Conservation (phyloP, 2,888 invertebrate species). For the Mimumesa dahlbomi region DNA sequence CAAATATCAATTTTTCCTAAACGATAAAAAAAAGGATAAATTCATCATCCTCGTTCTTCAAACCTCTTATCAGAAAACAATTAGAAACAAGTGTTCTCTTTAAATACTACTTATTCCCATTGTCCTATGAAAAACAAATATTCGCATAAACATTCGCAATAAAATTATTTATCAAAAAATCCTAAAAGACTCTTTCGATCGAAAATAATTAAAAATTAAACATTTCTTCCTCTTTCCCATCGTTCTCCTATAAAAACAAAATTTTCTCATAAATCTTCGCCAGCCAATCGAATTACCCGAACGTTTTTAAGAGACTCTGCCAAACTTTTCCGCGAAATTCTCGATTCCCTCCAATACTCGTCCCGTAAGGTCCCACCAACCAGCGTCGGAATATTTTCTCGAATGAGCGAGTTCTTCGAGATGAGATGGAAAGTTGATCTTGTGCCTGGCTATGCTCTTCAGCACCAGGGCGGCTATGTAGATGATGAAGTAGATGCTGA, state of each 20-base stretch:
- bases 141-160: too few species aligned
- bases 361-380: constrained; percentile 68
- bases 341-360: constrained; percentile 68
- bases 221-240: neutral
- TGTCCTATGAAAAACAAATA: neutral
- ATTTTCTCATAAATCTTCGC: too few species aligned
- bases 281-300: neutral
- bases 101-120: neutral
- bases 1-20: too few species aligned
- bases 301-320: constrained; percentile 13
- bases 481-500: constrained; percentile 85
- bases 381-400: constrained; percentile 48
- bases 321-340: constrained; percentile 46
- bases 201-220: neutral
- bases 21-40: too few species aligned
- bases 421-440: constrained; percentile 82
- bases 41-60: too few species aligned
- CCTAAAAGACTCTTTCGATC: too few species aligned
- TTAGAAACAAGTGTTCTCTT: neutral
- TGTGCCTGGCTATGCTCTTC: constrained; percentile 88
- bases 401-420: constrained; percentile 65
- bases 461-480: constrained; percentile 87
- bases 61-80: too few species aligned
- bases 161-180: too few species aligned
- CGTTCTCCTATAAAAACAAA: too few species aligned